Evolutionary conservation across 1,140 invertebrate genomes (phyloP).

Genomic region (Zeugodacus cucurbitae): DNA sequence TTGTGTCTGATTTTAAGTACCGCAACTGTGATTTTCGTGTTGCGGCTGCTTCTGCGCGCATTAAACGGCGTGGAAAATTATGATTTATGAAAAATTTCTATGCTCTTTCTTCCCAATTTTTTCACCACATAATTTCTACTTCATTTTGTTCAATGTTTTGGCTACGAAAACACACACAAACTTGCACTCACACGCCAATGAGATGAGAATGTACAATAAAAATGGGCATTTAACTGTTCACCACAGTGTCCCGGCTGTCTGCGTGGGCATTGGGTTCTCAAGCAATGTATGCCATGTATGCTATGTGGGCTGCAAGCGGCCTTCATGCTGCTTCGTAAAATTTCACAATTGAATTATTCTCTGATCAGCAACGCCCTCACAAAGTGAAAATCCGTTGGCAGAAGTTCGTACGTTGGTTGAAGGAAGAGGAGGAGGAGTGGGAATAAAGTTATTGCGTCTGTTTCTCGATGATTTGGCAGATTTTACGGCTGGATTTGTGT

Average conservation of each 20-base stretch:
- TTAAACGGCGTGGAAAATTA: constrained; percentile 37
- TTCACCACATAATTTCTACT: constrained; percentile 2
- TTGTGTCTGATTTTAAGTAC: not conserved
- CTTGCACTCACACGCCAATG: not conserved
- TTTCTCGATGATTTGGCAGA: not conserved
- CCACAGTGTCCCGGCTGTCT: not conserved
- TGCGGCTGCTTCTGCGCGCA: constrained; percentile 25
- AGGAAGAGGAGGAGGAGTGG: not conserved
- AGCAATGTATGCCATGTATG: not conserved
- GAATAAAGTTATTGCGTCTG: constrained; percentile 17
- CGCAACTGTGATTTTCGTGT: not conserved
- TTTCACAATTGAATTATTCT: not conserved
- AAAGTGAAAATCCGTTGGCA: not conserved
- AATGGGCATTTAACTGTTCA: not conserved
- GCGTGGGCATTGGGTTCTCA: not conserved
- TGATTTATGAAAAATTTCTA: constrained; percentile 26
- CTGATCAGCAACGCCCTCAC: not conserved
- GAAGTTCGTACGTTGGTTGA: not conserved
- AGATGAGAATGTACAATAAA: not conserved
- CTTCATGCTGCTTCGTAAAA: constrained; percentile 1
- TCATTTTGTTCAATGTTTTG: constrained; percentile 30
- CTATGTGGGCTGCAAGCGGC: not conserved
- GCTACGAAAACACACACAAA: not conserved
- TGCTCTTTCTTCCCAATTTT: not conserved
- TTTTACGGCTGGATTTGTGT: not conserved